Conservation (phyloP, 1,140 invertebrate genomes). For the Drosophila mauritiana region DNA sequence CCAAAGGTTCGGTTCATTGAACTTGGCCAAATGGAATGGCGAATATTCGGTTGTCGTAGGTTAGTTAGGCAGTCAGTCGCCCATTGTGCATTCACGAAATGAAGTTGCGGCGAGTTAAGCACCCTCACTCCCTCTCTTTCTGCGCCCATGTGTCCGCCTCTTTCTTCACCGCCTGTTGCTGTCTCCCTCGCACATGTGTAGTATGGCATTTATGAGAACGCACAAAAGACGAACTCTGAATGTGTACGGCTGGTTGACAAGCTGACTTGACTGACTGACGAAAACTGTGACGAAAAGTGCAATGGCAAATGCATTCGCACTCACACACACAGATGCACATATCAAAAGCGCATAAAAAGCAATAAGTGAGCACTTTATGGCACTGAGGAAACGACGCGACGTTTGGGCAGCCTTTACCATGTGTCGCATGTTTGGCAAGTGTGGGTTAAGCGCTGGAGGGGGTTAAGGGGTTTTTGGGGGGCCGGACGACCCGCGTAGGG, state of each 20-base stretch:
- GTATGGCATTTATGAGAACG: conserved; percentile 51
- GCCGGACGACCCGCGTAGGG: conserved; percentile 9
- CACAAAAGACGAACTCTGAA: conserved; percentile 60
- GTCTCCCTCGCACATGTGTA: not conserved
- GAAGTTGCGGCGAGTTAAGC: conserved; percentile 76
- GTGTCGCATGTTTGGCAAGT: conserved; percentile 46
- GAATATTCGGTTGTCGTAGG: conserved; percentile 83
- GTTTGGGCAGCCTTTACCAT: conserved; percentile 62
- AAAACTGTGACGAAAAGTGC: conserved; percentile 76
- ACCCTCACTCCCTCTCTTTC: conserved; percentile 34
- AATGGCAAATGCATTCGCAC: conserved; percentile 65
- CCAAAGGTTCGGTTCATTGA: conserved; percentile 80
- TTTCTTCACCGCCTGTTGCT: not conserved
- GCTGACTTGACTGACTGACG: conserved; percentile 55
- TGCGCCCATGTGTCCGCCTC: not conserved
- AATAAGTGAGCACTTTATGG: conserved; percentile 78
- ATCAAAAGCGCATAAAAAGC: conserved; percentile 80
- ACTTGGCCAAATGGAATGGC: conserved; percentile 81
- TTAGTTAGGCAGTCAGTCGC: conserved; percentile 58
- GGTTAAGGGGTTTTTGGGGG: not conserved
- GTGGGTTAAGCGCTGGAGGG: conserved; percentile 5
- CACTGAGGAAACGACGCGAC: conserved; percentile 54
- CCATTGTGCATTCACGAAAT: conserved; percentile 80
- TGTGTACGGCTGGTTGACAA: conserved; percentile 54
- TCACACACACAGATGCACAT: conserved; percentile 19